phyloP scores from a whole-genome alignment of 2,113 vertebrate species.

The Dasyurus viverrinus region DNA sequence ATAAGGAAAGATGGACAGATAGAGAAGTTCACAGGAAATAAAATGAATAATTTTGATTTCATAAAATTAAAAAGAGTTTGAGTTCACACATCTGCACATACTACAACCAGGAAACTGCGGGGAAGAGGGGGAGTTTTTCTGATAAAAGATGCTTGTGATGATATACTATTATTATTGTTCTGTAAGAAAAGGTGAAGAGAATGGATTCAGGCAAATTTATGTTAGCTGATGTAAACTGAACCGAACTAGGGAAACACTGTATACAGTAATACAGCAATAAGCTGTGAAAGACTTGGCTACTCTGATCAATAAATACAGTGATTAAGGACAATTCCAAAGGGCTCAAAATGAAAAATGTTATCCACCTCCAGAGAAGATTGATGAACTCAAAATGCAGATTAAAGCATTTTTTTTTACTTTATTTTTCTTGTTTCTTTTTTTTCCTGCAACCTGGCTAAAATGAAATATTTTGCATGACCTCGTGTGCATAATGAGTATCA shows the following conservation, averaged over 20 bases:
- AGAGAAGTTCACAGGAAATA: not conserved
- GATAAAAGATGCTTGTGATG: not conserved
- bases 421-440: not conserved
- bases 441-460: not conserved
- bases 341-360: not conserved
- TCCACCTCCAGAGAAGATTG: not conserved
- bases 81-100: no score
- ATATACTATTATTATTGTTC: not conserved
- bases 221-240: not conserved
- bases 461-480: not conserved
- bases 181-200: not conserved
- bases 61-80: not conserved
- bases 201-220: not conserved
- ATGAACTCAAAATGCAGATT: not conserved
- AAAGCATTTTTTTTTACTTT: not conserved
- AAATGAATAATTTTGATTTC: not conserved
- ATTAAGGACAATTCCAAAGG: no score
- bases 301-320: not conserved
- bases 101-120: not conserved
- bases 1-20: not conserved
- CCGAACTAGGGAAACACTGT: not conserved
- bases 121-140: not conserved
- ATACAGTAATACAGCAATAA: not conserved
- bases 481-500: not conserved
- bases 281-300: not conserved